A percentile compares a stretch with the other conserved stretches of the same genome.
phyloP scores from a whole-genome alignment of 2,888 invertebrate species.

The Stenurella melanura region DNA sequence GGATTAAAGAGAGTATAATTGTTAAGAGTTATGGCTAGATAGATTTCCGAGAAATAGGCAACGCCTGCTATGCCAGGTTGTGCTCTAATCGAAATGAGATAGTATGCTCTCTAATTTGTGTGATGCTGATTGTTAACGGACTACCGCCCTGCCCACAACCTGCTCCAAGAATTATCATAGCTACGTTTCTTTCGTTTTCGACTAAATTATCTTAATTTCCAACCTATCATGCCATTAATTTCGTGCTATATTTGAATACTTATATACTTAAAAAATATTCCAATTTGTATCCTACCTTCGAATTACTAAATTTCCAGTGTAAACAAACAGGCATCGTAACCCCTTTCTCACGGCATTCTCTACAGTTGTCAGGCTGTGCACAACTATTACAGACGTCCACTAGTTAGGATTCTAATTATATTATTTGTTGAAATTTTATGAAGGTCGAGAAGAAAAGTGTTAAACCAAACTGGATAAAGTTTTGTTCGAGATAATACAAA shows the following conservation, averaged over 20 bases:
- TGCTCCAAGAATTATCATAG: too few species aligned
- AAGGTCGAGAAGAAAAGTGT: conserved; percentile 20
- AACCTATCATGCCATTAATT: too few species aligned
- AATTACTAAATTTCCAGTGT: not conserved
- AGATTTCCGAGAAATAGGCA: too few species aligned
- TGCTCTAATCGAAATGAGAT: too few species aligned
- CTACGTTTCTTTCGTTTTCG: too few species aligned
- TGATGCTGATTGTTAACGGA: too few species aligned
- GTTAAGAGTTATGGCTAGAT: too few species aligned
- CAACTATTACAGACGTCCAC: not conserved
- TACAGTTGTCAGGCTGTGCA: not conserved
- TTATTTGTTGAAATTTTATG: conserved; percentile 17
- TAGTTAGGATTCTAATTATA: conserved; percentile 12
- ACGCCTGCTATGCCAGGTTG: too few species aligned
- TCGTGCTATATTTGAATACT: not conserved
- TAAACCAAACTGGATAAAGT: conserved; percentile 19
- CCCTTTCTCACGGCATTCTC: not conserved
- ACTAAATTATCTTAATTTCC: too few species aligned
- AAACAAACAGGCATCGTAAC: not conserved
- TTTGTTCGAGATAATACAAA: not conserved
- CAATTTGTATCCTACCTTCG: not conserved
- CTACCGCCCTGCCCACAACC: too few species aligned
- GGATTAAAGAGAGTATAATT: too few species aligned
- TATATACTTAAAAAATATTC: not conserved
- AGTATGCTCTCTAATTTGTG: too few species aligned